Percentiles rank a stretch among this genome's conserved stretches.
Conservation (phyloP, 2,888 invertebrate species). For the Monopis laevigella region DNA sequence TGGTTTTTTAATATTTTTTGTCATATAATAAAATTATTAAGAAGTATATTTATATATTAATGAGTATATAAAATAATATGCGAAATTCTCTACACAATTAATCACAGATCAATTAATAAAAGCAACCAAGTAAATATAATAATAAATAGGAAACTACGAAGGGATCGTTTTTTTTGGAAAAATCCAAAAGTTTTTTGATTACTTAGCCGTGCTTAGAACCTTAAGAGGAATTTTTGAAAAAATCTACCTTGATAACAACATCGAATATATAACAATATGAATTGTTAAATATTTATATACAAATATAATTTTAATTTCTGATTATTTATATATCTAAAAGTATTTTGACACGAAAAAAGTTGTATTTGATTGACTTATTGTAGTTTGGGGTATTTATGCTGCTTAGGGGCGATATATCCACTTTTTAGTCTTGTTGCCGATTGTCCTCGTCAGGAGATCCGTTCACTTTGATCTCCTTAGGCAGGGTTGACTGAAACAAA, state of each 20-base stretch:
- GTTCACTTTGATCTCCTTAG: slow-evolving; percentile 55
- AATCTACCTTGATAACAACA: slow-evolving; percentile 6
- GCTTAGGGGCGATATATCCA: slow-evolving; percentile 3
- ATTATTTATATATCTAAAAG: background rate
- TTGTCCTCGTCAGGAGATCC: slow-evolving; percentile 47
- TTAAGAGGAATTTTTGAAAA: no score
- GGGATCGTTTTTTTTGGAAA: no score
- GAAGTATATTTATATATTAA: no score
- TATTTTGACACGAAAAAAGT: slow-evolving; percentile 26
- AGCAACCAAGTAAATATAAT: background rate
- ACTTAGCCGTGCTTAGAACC: no score
- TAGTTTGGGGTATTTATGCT: slow-evolving; percentile 27
- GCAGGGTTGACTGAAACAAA: slow-evolving; percentile 46
- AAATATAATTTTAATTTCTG: slow-evolving; percentile 45
- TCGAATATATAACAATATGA: background rate
- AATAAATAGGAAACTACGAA: background rate
- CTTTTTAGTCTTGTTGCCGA: slow-evolving; percentile 48
- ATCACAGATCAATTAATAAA: background rate
- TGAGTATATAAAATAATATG: background rate
- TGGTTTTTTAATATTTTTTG: no score
- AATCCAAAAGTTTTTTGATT: no score
- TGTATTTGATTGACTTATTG: slow-evolving; percentile 19
- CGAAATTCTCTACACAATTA: background rate
- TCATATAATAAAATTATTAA: no score
- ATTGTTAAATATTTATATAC: slow-evolving; percentile 40